phyloP scores from a whole-genome alignment of 2,113 vertebrate species.

The Nicator chloris region DNA sequence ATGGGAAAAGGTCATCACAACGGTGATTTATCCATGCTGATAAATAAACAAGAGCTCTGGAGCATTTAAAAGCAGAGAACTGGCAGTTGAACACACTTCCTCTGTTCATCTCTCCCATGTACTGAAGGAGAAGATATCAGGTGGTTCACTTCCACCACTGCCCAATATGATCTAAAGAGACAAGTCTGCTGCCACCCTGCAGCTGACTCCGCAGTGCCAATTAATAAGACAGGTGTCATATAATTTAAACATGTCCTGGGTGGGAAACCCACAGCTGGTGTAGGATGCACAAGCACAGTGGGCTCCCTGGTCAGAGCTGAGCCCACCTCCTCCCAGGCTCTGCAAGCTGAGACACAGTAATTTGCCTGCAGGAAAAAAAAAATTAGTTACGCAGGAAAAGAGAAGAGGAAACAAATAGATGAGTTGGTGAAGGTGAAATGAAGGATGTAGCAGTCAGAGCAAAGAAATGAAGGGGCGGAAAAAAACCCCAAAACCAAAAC shows the following conservation, averaged over 20 bases:
- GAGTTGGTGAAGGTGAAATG: not conserved
- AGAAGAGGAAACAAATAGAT: not conserved
- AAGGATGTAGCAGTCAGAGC: not conserved
- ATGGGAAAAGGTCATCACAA: not conserved
- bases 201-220: not conserved
- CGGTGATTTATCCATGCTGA: not conserved
- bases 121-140: not conserved
- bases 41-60: not conserved
- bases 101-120: not conserved
- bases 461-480: not conserved
- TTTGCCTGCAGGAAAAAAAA: not conserved
- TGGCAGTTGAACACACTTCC: not conserved
- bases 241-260: not conserved
- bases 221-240: not conserved
- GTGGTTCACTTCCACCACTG: not conserved
- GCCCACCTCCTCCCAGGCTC: not conserved
- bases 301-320: rapidly evolving
- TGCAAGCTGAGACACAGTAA: not conserved
- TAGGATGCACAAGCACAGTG: not conserved
- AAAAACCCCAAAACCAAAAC: not conserved
- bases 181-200: not conserved
- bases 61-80: not conserved
- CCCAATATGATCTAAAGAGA: not conserved
- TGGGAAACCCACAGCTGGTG: not conserved
- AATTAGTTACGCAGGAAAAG: not conserved